Percentiles rank a stretch among this genome's conserved stretches.
Evolutionary conservation across 2,797 vertebrate genomes (phyloP).

Genomic region (Ceyx erithaca): DNA sequence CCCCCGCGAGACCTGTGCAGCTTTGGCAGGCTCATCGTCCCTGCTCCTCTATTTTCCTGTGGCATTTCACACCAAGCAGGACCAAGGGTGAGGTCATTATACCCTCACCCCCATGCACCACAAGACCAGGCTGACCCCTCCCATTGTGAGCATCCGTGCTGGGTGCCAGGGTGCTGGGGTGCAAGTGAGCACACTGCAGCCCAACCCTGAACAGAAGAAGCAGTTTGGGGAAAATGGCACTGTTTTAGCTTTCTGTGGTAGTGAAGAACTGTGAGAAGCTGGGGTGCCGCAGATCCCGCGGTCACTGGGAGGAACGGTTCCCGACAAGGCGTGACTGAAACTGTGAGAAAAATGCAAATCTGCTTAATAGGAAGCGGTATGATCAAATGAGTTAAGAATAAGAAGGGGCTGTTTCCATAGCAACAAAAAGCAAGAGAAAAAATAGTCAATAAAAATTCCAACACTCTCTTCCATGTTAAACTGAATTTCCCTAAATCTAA

Average conservation of each 20-base stretch:
- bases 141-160: fast-evolving
- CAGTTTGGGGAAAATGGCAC: fast-evolving
- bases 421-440: background rate
- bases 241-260: background rate
- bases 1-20: fast-evolving
- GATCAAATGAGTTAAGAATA: background rate
- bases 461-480: background rate
- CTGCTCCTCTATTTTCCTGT: background rate
- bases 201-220: background rate
- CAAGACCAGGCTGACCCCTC: background rate
- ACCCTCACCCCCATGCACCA: fast-evolving
- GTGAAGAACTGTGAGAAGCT: background rate
- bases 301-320: background rate
- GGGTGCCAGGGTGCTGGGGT: background rate
- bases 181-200: background rate
- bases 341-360: background rate
- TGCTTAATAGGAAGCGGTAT: background rate
- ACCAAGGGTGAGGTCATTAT: background rate
- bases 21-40: background rate
- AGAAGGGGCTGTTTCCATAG: background rate
- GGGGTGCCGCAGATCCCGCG: fast-evolving
- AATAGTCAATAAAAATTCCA: background rate
- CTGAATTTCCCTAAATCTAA: background rate
- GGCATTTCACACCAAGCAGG: no score
- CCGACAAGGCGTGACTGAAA: background rate